phyloP scores from a whole-genome alignment of 2,888 invertebrate species.

The Brenthis ino region DNA sequence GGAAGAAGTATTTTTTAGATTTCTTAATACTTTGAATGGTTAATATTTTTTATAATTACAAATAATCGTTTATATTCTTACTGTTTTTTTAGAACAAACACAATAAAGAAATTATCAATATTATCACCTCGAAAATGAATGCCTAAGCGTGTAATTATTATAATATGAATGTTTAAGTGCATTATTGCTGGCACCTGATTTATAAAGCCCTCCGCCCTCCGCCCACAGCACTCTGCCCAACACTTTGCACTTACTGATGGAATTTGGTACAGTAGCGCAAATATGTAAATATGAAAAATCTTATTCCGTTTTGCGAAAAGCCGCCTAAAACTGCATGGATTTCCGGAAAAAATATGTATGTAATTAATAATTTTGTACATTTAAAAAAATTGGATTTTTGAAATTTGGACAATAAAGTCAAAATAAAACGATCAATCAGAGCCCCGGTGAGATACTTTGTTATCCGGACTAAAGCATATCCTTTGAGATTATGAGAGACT shows the following conservation, averaged over 20 bases:
- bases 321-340: too few species aligned
- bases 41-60: too few species aligned
- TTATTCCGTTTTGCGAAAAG: background rate
- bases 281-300: background rate
- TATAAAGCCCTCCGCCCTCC: constrained; percentile 21
- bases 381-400: too few species aligned
- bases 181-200: constrained; percentile 29
- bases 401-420: too few species aligned
- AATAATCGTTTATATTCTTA: too few species aligned
- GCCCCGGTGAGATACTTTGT: too few species aligned
- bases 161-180: constrained; percentile 17
- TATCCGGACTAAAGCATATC: too few species aligned
- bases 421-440: too few species aligned
- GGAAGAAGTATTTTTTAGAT: too few species aligned
- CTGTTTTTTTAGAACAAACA: background rate
- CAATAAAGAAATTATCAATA: background rate
- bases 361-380: background rate
- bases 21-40: too few species aligned
- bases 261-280: constrained; percentile 19
- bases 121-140: too few species aligned
- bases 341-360: background rate
- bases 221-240: constrained; percentile 5
- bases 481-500: too few species aligned
- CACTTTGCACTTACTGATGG: constrained; percentile 34
- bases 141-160: constrained; percentile 10